Conservation (phyloP, 1,140 invertebrate genomes). For the Zaprionus capensis region DNA sequence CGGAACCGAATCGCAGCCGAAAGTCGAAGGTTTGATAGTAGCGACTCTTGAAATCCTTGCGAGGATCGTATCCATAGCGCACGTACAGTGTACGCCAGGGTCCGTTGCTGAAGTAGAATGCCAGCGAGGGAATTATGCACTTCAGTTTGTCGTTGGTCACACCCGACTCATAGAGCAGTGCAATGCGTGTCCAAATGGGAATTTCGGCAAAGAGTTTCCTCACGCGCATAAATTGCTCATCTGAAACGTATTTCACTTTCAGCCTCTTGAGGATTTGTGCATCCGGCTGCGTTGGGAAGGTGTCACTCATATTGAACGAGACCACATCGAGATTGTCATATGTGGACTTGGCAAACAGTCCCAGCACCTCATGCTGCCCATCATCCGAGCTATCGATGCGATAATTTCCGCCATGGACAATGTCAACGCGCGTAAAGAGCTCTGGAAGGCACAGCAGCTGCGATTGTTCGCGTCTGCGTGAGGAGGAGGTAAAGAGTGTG, state of each 20-base stretch:
- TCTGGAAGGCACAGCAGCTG: conserved; percentile 90
- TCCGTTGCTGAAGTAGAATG: conserved; percentile 93
- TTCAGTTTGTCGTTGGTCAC: conserved; percentile 89
- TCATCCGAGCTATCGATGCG: conserved; percentile 83
- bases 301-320: conserved; percentile 71
- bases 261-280: conserved; percentile 83
- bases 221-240: conserved; percentile 73
- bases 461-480: conserved; percentile 85
- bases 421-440: conserved; percentile 91
- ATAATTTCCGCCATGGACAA: conserved; percentile 86
- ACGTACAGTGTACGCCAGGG: conserved; percentile 96
- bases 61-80: conserved; percentile 93
- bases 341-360: conserved; percentile 85
- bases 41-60: conserved; percentile 90
- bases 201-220: conserved; percentile 88
- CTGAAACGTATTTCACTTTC: conserved; percentile 78
- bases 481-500: conserved; percentile 10
- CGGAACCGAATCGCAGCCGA: conserved; percentile 87
- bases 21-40: conserved; percentile 95
- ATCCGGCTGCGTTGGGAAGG: conserved; percentile 71
- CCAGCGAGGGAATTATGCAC: conserved; percentile 91
- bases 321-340: conserved; percentile 84
- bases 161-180: conserved; percentile 88
- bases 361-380: conserved; percentile 71
- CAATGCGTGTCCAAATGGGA: conserved; percentile 94